A percentile compares a stretch with the other conserved stretches of the same genome.
These are phyloP conservation scores for Toxotes lorentzi DNA, from an alignment of 2,797 vertebrate genomes.

Conservation along the genomic window DNA sequence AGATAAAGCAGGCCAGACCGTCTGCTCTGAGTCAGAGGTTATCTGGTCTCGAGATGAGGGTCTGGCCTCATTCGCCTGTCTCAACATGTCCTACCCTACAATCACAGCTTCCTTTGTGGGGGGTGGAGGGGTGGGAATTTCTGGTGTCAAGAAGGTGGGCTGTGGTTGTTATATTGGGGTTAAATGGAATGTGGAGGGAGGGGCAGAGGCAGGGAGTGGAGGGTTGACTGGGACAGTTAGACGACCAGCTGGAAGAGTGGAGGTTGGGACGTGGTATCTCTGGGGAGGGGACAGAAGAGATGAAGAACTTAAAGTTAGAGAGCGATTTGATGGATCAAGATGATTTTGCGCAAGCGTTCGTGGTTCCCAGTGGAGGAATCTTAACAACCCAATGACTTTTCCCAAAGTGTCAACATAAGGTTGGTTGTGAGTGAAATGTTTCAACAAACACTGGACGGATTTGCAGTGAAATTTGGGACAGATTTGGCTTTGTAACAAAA, in stretches of 20 bases:
- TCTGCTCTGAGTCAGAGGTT: slow-evolving; percentile 63
- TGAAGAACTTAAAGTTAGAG: background rate
- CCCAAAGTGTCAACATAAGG: too few relatives aligned
- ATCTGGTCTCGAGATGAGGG: slow-evolving; percentile 59
- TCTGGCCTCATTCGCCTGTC: slow-evolving; percentile 58
- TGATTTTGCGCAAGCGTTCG: background rate
- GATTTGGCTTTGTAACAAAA: background rate
- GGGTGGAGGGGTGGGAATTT: slow-evolving; percentile 49
- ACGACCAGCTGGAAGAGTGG: slow-evolving; percentile 27
- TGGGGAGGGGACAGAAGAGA: slow-evolving; percentile 20
- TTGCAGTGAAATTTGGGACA: background rate
- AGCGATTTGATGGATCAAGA: background rate
- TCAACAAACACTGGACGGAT: background rate
- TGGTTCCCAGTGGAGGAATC: background rate
- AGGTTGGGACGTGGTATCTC: slow-evolving; percentile 29
- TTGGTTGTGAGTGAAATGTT: background rate
- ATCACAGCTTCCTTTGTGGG: slow-evolving; percentile 43
- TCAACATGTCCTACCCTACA: slow-evolving; percentile 46
- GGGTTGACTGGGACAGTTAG: slow-evolving; percentile 37
- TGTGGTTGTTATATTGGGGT: slow-evolving; percentile 57
- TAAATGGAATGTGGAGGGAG: slow-evolving; percentile 72
- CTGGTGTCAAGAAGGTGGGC: slow-evolving; percentile 59
- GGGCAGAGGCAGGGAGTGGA: slow-evolving; percentile 49
- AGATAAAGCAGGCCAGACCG: slow-evolving; percentile 18
- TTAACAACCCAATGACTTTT: too few relatives aligned